A percentile compares a stretch with the other conserved stretches of the same genome.
phyloP scores from a whole-genome alignment of 2,888 invertebrate species.

The Andrena marginata region DNA sequence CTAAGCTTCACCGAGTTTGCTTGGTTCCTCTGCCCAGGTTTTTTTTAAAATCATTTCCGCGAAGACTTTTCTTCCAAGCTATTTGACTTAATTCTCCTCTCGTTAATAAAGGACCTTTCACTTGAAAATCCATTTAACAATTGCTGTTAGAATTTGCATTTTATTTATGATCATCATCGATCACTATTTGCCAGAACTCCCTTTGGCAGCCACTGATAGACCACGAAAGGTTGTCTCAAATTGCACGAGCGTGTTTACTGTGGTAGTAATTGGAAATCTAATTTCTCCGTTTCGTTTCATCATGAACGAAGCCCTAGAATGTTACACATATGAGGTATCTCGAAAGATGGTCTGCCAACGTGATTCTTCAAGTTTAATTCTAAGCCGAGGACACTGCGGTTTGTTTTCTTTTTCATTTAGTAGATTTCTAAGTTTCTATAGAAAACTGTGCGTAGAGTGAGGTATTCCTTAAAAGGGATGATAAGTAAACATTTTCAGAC shows the following conservation, averaged over 20 bases:
- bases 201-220: neutral
- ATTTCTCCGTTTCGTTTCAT: constrained; percentile 43
- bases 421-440: neutral
- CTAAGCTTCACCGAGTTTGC: neutral
- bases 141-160: neutral
- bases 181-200: neutral
- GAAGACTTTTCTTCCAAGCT: neutral
- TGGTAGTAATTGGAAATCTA: constrained; percentile 42
- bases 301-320: constrained; percentile 31
- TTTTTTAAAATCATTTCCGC: neutral
- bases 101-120: neutral
- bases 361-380: neutral
- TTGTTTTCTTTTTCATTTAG: neutral
- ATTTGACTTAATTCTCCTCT: neutral
- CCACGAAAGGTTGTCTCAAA: neutral
- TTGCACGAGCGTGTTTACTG: constrained; percentile 4
- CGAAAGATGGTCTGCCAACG: neutral
- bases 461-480: too few relatives aligned
- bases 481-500: too few relatives aligned
- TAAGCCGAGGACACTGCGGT: neutral
- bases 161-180: too few relatives aligned
- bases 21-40: neutral
- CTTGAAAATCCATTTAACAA: neutral
- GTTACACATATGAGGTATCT: constrained; percentile 47
- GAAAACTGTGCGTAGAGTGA: too few relatives aligned